Base-by-base conservation (phyloP, 2,797 vertebrate genomes). In the Siniperca scherzeri region DNA sequence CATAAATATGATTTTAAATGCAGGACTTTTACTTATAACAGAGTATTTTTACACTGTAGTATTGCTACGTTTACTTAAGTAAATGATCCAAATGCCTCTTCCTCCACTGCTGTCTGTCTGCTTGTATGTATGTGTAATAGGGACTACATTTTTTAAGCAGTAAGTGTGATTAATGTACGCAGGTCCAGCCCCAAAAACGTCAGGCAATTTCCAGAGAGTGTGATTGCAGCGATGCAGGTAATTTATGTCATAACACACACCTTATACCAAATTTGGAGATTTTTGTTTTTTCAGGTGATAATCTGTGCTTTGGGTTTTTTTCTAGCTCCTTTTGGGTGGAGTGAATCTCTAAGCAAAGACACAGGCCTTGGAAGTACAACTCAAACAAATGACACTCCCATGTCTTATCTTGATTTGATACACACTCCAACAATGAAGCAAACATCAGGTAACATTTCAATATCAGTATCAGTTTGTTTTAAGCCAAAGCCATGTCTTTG, bases 321-420 rank as follows among this genome's bases (percentile, higher is more conserved):
- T 67, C 1, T 33, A 96, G 94, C 44, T 74, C 48, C 42, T 81
- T 80, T 94, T 16, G 83, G 69, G 46, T 74, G 86, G 79, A 93
- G 81, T 82, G 87, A 77, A 0, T 92, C 89, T 75, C 55, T 74
- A 36, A 93, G 93, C 77, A 95, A 93, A 90, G 95, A 96, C 86
- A 94, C 92, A 2, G 93, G 94, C 19, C 76, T 96, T 42, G 92
- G 93, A 46, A 93, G 93, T 59, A 90, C 86, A 70, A 88, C 70
- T 68, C 91, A 72, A 38, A 89, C 88, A 30, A 93, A 86, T 44
- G 84, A 94, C 78, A 78, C 72, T 40, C 85, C 88, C n/a, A 77
- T 87, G 75, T 89, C 90, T 78, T 68, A 60, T 85, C 82, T 87
- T 44, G 86, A 91, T 67, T 78, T 93, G 64, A 81, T 78, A 25